These are phyloP conservation scores for Fistularia tabacaria DNA, from an alignment of 2,797 vertebrate genomes.

Conservation along the genomic window DNA sequence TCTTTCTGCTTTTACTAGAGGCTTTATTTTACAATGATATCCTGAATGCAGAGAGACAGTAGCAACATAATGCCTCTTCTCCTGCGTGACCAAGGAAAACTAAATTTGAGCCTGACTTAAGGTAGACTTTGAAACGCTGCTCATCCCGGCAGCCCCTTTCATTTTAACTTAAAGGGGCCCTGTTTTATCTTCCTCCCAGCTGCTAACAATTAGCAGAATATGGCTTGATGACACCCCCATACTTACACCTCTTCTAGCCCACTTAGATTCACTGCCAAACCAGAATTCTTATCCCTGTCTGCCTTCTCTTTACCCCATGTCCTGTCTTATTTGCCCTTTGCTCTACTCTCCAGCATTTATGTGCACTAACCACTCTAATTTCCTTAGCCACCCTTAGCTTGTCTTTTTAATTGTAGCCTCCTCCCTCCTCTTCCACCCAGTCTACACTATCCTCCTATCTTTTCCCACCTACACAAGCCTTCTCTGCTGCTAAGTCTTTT, in stretches of 20 bases:
- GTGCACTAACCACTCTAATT: slow-evolving; percentile 71
- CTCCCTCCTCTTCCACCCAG: slow-evolving; percentile 49
- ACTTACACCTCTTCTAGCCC: slow-evolving; percentile 8
- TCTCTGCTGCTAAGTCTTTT: slow-evolving; percentile 47
- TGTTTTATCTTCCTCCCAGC: no score
- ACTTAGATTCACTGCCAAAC: slow-evolving; percentile 22
- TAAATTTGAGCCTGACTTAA: no score
- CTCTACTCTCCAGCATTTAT: slow-evolving; percentile 64
- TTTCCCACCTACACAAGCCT: slow-evolving; percentile 36
- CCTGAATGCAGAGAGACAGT: slow-evolving; percentile 56
- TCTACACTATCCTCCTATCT: slow-evolving; percentile 34
- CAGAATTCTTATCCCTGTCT: slow-evolving; percentile 50
- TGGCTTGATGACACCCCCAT: no score
- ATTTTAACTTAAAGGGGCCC: no score
- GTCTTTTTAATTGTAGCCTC: slow-evolving; percentile 69
- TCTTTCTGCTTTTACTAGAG: slow-evolving; percentile 65
- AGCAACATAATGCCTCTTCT: slow-evolving; percentile 44
- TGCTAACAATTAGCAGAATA: no score
- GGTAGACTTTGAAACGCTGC: no score
- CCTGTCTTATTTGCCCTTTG: slow-evolving; percentile 60
- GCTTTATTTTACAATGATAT: slow-evolving; percentile 72
- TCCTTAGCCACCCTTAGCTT: slow-evolving; percentile 60
- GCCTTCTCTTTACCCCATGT: slow-evolving; percentile 56
- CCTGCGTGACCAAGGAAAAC: background rate
- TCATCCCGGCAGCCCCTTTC: no score